Evolutionary conservation across 2,888 invertebrate genomes (phyloP).

Genomic region (Cosmia trapezina): DNA sequence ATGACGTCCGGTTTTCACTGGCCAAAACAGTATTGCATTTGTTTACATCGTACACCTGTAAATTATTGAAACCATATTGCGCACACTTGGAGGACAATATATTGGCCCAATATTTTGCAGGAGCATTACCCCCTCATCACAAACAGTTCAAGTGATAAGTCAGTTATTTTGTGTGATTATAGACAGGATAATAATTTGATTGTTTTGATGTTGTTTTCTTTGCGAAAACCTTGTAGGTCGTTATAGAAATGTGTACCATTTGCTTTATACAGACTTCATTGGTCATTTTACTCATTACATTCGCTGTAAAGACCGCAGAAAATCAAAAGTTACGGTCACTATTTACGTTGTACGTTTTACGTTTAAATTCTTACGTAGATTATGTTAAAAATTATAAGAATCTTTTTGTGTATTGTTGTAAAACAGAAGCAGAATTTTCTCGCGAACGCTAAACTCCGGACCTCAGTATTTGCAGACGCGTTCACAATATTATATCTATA

Average conservation of each 20-base stretch:
- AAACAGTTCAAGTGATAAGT: neutral
- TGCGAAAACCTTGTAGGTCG: neutral
- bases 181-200: neutral
- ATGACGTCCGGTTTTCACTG: neutral
- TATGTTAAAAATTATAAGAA: neutral
- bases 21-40: neutral
- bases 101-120: neutral
- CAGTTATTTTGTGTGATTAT: too few species aligned
- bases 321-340: neutral
- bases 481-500: neutral
- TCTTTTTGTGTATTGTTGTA: neutral
- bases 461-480: neutral
- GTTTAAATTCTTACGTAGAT: neutral
- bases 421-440: neutral
- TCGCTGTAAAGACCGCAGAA: neutral
- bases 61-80: neutral
- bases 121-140: too few species aligned
- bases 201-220: neutral
- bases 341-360: too few species aligned
- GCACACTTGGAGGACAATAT: too few species aligned
- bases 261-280: too few species aligned
- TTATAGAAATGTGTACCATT: neutral
- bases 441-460: neutral
- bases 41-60: neutral
- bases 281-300: too few species aligned